Conservation (phyloP, 2,888 invertebrate species). For the Shargacucullia verbasci region DNA sequence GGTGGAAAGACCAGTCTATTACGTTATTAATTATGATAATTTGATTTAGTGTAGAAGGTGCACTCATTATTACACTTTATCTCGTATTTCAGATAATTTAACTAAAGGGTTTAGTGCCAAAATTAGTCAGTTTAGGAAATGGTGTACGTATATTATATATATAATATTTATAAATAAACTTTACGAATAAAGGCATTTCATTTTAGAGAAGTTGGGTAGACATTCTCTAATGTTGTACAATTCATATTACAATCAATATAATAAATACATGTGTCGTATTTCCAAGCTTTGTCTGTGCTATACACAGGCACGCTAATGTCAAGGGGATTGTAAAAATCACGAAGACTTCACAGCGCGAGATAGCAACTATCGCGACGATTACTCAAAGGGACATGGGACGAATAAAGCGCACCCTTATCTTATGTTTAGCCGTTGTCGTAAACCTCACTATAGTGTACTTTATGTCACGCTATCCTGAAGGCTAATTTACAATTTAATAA, state of each 20-base stretch:
- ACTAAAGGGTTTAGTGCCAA: no score
- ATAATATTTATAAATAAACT: no score
- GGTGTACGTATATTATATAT: no score
- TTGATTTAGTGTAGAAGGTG: no score
- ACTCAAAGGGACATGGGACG: constrained; percentile 74
- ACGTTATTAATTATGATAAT: no score
- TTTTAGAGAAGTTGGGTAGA: no score
- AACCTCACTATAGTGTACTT: constrained; percentile 59
- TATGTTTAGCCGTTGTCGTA: constrained; percentile 61
- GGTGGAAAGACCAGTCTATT: constrained; percentile 23
- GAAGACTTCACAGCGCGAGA: constrained; percentile 70
- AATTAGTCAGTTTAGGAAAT: no score
- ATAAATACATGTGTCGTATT: constrained; percentile 48
- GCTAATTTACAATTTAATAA: constrained; percentile 61
- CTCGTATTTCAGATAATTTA: no score
- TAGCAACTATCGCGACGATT: constrained; percentile 78
- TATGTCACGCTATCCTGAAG: constrained; percentile 54
- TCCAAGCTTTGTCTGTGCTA: constrained; percentile 57
- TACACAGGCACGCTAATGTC: constrained; percentile 61
- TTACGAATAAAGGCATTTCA: no score
- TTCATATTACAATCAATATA: constrained; percentile 49
- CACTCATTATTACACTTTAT: no score
- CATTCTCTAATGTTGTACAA: constrained; percentile 19
- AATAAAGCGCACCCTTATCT: constrained; percentile 75
- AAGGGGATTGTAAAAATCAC: constrained; percentile 72